These are phyloP conservation scores for Drosophila erecta DNA, from an alignment of 1,140 invertebrate genomes.

Conservation along the genomic window DNA sequence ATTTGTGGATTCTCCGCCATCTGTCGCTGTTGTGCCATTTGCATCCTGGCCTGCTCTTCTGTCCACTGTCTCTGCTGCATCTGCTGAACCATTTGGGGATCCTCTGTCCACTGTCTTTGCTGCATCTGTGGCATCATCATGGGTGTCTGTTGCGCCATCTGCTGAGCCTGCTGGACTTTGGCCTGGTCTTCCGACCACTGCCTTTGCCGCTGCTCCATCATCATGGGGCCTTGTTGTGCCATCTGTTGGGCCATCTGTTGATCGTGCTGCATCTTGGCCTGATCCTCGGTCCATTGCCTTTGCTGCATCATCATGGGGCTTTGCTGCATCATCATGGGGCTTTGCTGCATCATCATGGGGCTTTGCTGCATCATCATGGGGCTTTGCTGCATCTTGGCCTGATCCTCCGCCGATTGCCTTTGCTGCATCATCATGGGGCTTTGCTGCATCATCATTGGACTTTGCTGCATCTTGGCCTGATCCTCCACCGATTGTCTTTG, in stretches of 20 bases:
- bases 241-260: constrained; percentile 19
- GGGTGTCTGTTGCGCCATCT: no score
- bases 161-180: neutral
- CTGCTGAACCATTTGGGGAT: neutral
- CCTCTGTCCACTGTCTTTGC: constrained; percentile 15
- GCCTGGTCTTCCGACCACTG: constrained; percentile 13
- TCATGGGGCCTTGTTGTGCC: neutral
- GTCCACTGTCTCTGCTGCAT: constrained; percentile 16
- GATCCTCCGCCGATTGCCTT: neutral
- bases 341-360: neutral
- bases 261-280: neutral
- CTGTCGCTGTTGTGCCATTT: constrained; percentile 12
- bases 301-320: neutral
- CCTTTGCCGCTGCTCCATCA: neutral
- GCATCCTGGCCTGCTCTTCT: constrained; percentile 14
- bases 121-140: constrained; percentile 23
- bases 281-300: neutral
- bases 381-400: no score
- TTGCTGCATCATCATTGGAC: neutral
- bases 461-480: constrained; percentile 6
- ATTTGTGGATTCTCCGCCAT: neutral
- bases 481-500: constrained; percentile 13
- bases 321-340: neutral
- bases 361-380: constrained; percentile 4
- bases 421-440: neutral